phyloP scores from a whole-genome alignment of 2,888 invertebrate genomes.

The Eremobia ochroleuca region DNA sequence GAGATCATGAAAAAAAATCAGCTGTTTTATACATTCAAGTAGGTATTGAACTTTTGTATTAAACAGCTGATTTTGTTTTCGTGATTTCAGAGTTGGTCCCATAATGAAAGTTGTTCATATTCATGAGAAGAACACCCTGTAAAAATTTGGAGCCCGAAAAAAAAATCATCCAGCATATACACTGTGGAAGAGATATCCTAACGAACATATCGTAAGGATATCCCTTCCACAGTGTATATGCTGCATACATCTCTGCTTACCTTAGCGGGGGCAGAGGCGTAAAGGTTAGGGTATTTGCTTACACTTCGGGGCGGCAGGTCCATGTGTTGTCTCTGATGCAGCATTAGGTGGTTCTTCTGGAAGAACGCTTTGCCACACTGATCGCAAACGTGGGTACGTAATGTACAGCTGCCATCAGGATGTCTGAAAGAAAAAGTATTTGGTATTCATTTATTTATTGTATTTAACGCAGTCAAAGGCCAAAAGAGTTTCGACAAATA shows the following conservation, averaged over 20 bases:
- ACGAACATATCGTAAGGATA: not conserved
- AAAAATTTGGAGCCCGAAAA: no score
- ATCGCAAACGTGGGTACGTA: slow-evolving; percentile 94
- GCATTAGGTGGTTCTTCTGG: slow-evolving; percentile 95
- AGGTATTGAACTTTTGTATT: no score
- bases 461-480: not conserved
- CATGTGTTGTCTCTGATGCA: slow-evolving; percentile 96
- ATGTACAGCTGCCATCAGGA: slow-evolving; percentile 95
- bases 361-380: slow-evolving; percentile 96
- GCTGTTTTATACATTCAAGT: no score
- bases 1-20: no score
- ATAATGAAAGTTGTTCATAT: no score
- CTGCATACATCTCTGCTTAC: slow-evolving; percentile 42
- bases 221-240: not conserved
- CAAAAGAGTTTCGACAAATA: not conserved
- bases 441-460: not conserved
- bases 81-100: no score
- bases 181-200: no score
- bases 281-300: slow-evolving; percentile 62
- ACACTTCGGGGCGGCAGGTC: slow-evolving; percentile 91
- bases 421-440: slow-evolving; percentile 84
- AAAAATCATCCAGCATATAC: no score
- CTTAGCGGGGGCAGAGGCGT: slow-evolving; percentile 51
- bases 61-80: no score
- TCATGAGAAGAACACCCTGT: no score